These are phyloP conservation scores for Rotaria sp. DNA, from an alignment of 2,888 invertebrate species.

Conservation along the genomic window DNA sequence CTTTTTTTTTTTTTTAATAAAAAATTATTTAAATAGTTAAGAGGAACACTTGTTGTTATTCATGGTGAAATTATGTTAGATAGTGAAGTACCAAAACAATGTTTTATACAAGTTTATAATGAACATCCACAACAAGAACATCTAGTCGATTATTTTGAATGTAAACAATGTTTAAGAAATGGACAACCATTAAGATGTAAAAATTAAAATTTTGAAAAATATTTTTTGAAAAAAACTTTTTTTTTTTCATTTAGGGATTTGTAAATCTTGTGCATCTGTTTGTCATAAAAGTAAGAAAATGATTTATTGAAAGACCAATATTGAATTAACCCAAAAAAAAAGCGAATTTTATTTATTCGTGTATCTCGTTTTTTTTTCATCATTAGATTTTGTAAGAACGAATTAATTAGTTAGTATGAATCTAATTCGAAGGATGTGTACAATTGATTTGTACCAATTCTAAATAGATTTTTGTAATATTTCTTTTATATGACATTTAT, in stretches of 20 bases:
- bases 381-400: too few relatives aligned
- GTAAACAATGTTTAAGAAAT: neutral
- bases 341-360: too few relatives aligned
- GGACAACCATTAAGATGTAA: neutral
- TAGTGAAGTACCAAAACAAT: neutral
- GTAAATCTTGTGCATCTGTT: neutral
- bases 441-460: too few relatives aligned
- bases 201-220: neutral
- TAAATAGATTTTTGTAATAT: too few relatives aligned
- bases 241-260: neutral
- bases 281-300: conserved; percentile 16
- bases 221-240: too few relatives aligned
- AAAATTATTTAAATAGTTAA: neutral
- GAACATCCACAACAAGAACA: neutral
- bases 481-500: too few relatives aligned
- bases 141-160: conserved; percentile 12
- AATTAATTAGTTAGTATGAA: too few relatives aligned
- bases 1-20: neutral
- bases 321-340: too few relatives aligned
- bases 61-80: neutral
- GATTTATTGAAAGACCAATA: too few relatives aligned
- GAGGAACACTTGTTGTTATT: conserved; percentile 6
- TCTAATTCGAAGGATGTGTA: too few relatives aligned
- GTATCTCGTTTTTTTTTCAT: too few relatives aligned
- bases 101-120: neutral